Base-by-base conservation (phyloP, 2,888 invertebrate species). In the Agrochola lota region DNA sequence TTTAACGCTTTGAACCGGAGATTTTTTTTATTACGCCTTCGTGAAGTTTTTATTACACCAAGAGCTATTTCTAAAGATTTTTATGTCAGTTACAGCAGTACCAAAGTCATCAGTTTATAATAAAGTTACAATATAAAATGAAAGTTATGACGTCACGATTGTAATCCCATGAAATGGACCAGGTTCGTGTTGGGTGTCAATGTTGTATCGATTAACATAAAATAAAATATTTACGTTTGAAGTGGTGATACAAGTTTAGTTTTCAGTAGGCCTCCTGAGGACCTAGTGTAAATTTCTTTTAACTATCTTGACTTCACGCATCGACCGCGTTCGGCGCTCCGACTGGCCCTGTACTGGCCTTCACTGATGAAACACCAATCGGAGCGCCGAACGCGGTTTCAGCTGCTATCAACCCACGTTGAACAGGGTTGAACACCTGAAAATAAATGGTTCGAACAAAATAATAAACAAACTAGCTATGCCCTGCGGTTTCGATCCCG, bases 31-130 rank as follows among this genome's bases (percentile, higher is more conserved):
- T 95, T 93, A 91, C 93, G 85, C 91, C 92, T 93, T 90, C 91
- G 90, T 93, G 90, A 94, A 94, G 94, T 95, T 95, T 95, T 95
- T 95, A 95, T 94, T 93, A 92, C 90, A 88, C 89, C 90, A 87
- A 92, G 91, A 93, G 93, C 94, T 94, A 92, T 93, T 93, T 92
- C 93, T 92, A 89, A 93, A 92, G 92, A 92, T 93, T 95, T 91
- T 94, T 94, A 94, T 95, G 94, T 89, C 92, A 91, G 91, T 94
- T 93, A 92, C 90, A 93, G 88, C 92, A 91, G 91, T 93, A 90
- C 91, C 91, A 90, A 90, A 92, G 92, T 91, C 91, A 91, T 93
- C 90, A 90, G 91, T 92, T 93, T 92, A 92, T 92, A 89, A 91
- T 91, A 91, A 91, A 90, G 91, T 92, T 91, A 89, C 87, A 89